Evolutionary conservation across 2,797 vertebrate species (phyloP), one percentile per base, ranked within the genome.

Genomic region (Champsocephalus esox): DNA sequence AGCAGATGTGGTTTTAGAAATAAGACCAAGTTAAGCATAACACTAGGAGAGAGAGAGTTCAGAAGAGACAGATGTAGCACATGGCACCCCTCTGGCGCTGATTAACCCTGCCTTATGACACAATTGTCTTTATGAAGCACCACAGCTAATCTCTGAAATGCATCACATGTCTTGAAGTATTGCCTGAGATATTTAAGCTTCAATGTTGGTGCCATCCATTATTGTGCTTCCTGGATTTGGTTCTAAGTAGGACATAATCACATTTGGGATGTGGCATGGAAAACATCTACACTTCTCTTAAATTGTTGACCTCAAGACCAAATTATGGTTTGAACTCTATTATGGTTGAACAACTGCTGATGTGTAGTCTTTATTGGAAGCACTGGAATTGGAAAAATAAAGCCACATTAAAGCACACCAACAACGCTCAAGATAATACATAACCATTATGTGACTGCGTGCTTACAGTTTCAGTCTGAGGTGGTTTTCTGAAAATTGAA

Each of bases 291-390:
- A 2, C 58, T 73, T 73, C 56, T 73, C 54, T 70, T 61, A 70
- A 79, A 83, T 46, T 60, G 51, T 77, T 49, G 67, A 71, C 69
- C 75, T 85, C 72, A 57, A 75, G 50, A 62, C 65, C 71, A 78
- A 83, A 87, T 80, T 69, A 86, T 84, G 84, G 85, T 90, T 87
- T 81, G 65, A 87, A 82, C 77, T 70, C 66, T 84, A 86, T 90
- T 90, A 80, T 88, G 89, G 87, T 73, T 89, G 67, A 45, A 80
- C 91, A 92, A 89, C 60, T 92, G 93, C 89, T 92, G 90, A 93
- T 77, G 69, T 81, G 58, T 79, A 54, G 43, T 77, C 60, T 91
- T 88, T 67, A 80, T 78, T 88, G 73, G 68, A 85, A 78, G 79
- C 62, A 67, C 50, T 80, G 57, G 79, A 79, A 84, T 80, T 70